phyloP scores from a whole-genome alignment of 2,113 vertebrate genomes.

The Tenebrosternarchus preto region DNA sequence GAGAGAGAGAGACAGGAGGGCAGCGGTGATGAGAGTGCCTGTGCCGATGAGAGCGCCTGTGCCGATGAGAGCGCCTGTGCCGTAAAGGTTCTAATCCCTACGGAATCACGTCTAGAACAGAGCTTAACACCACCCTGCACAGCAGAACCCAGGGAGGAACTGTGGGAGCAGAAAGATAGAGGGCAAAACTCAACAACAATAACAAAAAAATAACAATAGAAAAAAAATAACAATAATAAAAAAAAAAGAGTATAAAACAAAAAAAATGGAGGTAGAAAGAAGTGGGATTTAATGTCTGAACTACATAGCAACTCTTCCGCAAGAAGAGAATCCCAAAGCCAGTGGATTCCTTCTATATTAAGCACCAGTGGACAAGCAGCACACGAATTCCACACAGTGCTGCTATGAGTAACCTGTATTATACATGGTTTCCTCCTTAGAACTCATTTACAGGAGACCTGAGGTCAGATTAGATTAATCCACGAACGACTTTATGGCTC shows the following conservation, averaged over 20 bases:
- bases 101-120: conserved; percentile 3
- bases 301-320: neutral
- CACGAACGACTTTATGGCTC: neutral
- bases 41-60: neutral
- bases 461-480: conserved; percentile 53
- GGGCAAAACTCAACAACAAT: too few relatives aligned
- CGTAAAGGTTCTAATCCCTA: conserved; percentile 33
- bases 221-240: too few relatives aligned
- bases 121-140: neutral
- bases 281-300: neutral
- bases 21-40: neutral
- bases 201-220: too few relatives aligned
- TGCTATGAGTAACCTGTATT: conserved; percentile 43
- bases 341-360: too few relatives aligned
- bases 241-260: neutral
- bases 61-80: neutral
- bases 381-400: neutral
- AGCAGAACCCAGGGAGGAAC: neutral
- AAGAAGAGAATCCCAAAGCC: too few relatives aligned
- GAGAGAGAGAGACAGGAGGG: neutral
- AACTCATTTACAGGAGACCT: conserved; percentile 62
- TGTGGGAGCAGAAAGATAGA: too few relatives aligned
- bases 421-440: conserved; percentile 56
- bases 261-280: neutral
- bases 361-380: neutral